Conservation (phyloP, 2,888 invertebrate genomes). For the Tuberolachnus salignus region DNA sequence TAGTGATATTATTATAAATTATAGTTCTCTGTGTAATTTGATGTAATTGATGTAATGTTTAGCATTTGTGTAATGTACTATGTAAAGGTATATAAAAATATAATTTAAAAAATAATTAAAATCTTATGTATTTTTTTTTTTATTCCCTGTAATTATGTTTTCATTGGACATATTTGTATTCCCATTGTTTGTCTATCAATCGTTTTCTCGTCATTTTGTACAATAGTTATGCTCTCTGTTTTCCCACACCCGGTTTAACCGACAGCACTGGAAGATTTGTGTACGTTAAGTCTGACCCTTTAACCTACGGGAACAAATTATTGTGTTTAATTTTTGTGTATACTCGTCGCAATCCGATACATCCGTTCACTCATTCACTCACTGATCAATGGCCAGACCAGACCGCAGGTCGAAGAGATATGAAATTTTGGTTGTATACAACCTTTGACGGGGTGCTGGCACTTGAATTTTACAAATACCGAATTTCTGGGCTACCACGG, state of each 20-base stretch:
- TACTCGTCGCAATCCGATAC: too few species aligned
- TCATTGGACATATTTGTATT: background rate
- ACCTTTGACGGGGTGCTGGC: too few species aligned
- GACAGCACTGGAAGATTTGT: too few species aligned
- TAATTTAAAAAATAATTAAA: slow-evolving; percentile 39
- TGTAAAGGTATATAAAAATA: slow-evolving; percentile 55
- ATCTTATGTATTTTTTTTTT: background rate
- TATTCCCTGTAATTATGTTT: background rate
- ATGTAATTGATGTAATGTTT: slow-evolving; percentile 56
- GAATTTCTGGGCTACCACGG: too few species aligned
- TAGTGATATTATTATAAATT: slow-evolving; percentile 48
- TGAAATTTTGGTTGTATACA: too few species aligned
- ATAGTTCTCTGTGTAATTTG: slow-evolving; percentile 53
- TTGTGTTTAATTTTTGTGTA: too few species aligned
- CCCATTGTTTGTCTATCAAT: background rate
- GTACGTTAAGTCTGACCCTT: too few species aligned
- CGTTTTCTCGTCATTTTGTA: background rate
- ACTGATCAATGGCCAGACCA: too few species aligned
- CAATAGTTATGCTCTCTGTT: background rate
- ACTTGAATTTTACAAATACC: too few species aligned
- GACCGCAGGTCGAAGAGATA: too few species aligned
- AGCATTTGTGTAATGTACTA: slow-evolving; percentile 56
- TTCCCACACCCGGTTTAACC: background rate
- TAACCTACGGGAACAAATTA: too few species aligned
- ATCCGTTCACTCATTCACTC: too few species aligned